Evolutionary conservation across 2,113 vertebrate genomes (phyloP).

Genomic region (Loxodonta africana): DNA sequence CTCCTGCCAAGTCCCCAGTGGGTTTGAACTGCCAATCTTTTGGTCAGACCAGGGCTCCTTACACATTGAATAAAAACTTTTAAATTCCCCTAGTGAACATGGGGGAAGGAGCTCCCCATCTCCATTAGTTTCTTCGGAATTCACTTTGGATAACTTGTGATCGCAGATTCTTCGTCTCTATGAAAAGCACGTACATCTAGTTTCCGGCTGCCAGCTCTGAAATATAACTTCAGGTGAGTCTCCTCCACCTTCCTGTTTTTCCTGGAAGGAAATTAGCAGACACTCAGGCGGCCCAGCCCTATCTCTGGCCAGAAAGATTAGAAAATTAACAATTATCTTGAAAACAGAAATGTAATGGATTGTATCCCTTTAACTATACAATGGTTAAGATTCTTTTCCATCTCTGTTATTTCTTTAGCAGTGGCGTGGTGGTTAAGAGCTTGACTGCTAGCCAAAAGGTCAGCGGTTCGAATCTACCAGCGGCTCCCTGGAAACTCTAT

Average conservation of each 20-base stretch:
- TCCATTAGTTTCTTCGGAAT: not conserved
- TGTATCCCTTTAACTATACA: not conserved
- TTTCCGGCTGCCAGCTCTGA: not conserved
- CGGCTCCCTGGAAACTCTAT: no score
- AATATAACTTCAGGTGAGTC: not conserved
- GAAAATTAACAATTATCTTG: not conserved
- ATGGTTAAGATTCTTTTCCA: no score
- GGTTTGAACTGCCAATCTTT: not conserved
- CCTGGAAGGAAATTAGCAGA: not conserved
- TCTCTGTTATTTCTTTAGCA: no score
- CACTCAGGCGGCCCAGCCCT: not conserved
- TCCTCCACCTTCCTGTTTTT: not conserved
- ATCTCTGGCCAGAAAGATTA: not conserved
- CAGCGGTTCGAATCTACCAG: no score
- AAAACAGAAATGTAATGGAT: not conserved
- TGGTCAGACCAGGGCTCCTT: not conserved
- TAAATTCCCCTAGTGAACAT: not conserved
- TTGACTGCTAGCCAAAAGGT: no score
- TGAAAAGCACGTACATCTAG: not conserved
- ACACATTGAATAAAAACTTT: not conserved
- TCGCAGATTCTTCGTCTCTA: not conserved
- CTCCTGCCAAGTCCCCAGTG: not conserved
- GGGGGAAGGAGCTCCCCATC: not conserved
- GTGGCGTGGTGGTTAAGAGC: no score
- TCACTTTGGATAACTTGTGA: not conserved